Base-by-base conservation (phyloP, 2,113 vertebrate species). In the Glaucomys volans region DNA sequence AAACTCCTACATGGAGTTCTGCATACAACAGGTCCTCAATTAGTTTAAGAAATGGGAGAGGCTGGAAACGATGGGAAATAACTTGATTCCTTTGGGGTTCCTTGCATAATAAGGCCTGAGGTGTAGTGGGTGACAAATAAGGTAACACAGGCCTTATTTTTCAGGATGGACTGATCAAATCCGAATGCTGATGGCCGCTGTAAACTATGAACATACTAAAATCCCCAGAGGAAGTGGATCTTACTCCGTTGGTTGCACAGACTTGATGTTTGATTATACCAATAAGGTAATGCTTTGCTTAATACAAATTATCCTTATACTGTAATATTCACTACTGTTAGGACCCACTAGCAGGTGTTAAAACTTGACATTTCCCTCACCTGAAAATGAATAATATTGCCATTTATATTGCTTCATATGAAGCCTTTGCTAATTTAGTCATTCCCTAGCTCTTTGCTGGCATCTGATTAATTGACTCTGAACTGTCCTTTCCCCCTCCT, bases 141-240 rank as follows among this genome's bases (percentile, higher is more conserved):
- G 11, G 44, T 72, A 9, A 81, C 30, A 42, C 30, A 59, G 6
- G 66, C 72, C 10, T 11, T 97, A 3, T 96, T 93, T 97, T 97
- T 85, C 95, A 98, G 97, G 24, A 20, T 96, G 90, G 93, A 1
- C 94, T 40, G 72, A 64, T 59, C 86, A 94, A 76, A n/a, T 95
- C 52, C 76, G 95, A 35, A 42, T 9, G 2, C 13, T 88, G 67
- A 92, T 97, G 84, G 37, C 66, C 77, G 20, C 84, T n/a, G 30
- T 4, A 87, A 97, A 69, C 87, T 96, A 98, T 72, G 98, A 98
- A 88, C 96, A 97, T 37, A 94, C 97, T 10, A 98, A 98, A 93
- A 99, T 99, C 92, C 99, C 99, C 22, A 62, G 95, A 93, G 99
- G 99, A 80, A 99, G 99, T 90, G 99, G 99, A 13, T 98, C 99